These are phyloP conservation scores for Hesperophylax magnus DNA, from an alignment of 1,140 invertebrate genomes.

Conservation along the genomic window DNA sequence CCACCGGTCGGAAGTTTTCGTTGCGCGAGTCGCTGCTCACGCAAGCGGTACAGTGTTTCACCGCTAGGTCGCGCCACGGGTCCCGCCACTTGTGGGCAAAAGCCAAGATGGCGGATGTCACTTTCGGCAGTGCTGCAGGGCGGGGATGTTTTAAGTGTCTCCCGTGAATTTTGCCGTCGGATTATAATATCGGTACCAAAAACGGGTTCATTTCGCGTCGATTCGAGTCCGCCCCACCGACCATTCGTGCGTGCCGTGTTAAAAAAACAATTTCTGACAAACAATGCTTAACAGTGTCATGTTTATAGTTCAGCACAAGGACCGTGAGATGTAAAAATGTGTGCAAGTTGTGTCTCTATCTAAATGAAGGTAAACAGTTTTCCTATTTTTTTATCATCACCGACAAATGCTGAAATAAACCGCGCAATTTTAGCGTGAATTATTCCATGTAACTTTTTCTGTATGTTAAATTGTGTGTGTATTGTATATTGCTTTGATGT, in stretches of 20 bases:
- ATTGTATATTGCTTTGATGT: slow-evolving; percentile 17
- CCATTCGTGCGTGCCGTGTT: not conserved
- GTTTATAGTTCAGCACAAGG: slow-evolving; percentile 45
- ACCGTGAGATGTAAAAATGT: slow-evolving; percentile 48
- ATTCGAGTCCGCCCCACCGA: not conserved
- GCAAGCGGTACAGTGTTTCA: not conserved
- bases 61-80: slow-evolving; percentile 7
- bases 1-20: too few relatives aligned
- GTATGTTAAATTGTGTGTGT: not conserved
- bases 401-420: not conserved
- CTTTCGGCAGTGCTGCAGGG: slow-evolving; percentile 43
- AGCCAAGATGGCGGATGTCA: slow-evolving; percentile 49
- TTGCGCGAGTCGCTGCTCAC: too few relatives aligned
- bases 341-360: slow-evolving; percentile 42
- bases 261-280: not conserved
- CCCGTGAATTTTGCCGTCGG: slow-evolving; percentile 30
- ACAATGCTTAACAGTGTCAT: slow-evolving; percentile 44
- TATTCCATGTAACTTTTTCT: not conserved
- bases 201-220: slow-evolving; percentile 19
- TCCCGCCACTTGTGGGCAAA: slow-evolving; percentile 47
- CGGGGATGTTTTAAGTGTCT: slow-evolving; percentile 46
- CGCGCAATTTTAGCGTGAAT: not conserved
- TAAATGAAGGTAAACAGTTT: slow-evolving; percentile 50
- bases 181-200: slow-evolving; percentile 30
- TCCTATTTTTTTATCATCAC: slow-evolving; percentile 26